Evolutionary conservation across 2,797 vertebrate species (phyloP).

Genomic region (Staurois parvus): DNA sequence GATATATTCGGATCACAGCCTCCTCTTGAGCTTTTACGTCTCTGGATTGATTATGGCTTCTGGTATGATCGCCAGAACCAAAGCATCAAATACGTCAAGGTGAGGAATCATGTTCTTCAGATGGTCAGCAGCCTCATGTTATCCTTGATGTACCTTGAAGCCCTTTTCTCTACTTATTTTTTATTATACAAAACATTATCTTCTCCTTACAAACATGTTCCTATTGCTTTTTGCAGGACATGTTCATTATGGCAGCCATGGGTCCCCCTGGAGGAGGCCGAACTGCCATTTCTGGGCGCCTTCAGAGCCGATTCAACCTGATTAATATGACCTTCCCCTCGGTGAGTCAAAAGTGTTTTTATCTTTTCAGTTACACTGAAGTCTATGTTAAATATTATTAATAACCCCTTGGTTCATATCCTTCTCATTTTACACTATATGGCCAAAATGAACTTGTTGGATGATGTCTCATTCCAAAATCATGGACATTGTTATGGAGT

Average conservation of each 20-base stretch:
- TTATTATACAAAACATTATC: neutral
- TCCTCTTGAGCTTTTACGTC: slow-evolving; percentile 86
- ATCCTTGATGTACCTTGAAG: no score
- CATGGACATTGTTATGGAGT: no score
- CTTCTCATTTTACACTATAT: no score
- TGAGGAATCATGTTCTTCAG: slow-evolving; percentile 60
- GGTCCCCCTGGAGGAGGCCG: slow-evolving; percentile 89
- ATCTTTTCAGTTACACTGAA: no score
- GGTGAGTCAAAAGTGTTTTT: slow-evolving; percentile 71
- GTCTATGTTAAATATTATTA: no score
- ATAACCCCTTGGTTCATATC: no score
- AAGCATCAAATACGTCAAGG: slow-evolving; percentile 83
- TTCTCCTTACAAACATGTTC: neutral
- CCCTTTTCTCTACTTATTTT: neutral
- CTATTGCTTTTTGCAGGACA: slow-evolving; percentile 75
- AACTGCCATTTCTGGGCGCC: slow-evolving; percentile 81
- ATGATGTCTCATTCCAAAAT: no score
- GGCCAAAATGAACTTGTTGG: no score
- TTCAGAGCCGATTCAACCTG: slow-evolving; percentile 88
- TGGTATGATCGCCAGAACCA: slow-evolving; percentile 89
- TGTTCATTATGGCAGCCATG: slow-evolving; percentile 89
- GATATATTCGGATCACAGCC: slow-evolving; percentile 89
- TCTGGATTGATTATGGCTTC: slow-evolving; percentile 90
- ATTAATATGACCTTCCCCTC: slow-evolving; percentile 91
- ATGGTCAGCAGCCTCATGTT: neutral